Evolutionary conservation across 2,113 vertebrate genomes (phyloP).

Genomic region (Menura novaehollandiae): DNA sequence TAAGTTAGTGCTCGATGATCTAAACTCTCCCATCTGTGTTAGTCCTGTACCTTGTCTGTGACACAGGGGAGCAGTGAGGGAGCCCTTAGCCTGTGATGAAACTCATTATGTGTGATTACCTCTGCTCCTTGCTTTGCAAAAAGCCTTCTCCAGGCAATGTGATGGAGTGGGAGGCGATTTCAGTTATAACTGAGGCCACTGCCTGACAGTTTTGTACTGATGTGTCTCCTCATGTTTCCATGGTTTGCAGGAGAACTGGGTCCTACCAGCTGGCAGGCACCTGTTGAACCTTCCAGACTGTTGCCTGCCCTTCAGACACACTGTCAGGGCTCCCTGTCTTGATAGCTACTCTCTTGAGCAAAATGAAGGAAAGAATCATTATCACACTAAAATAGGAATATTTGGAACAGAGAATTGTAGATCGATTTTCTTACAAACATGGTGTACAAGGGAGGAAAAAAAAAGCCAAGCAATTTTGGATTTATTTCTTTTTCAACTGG

Average conservation of each 20-base stretch:
- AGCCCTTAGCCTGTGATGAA: neutral
- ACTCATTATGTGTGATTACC: neutral
- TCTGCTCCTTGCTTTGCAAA: neutral
- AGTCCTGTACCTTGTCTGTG: neutral
- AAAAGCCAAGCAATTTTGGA: neutral
- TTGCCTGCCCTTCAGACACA: neutral
- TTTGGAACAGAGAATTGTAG: neutral
- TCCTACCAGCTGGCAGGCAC: neutral
- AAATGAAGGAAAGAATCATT: neutral
- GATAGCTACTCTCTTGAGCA: neutral
- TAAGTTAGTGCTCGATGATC: neutral
- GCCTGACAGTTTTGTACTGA: neutral
- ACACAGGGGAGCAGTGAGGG: neutral
- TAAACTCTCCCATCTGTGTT: neutral
- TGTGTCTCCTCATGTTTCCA: fast-evolving
- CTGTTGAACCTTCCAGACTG: neutral
- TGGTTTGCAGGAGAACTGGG: neutral
- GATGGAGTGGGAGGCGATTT: neutral
- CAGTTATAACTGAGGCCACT: neutral
- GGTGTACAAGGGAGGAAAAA: neutral
- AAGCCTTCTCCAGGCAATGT: neutral
- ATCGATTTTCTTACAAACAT: neutral
- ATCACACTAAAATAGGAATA: neutral
- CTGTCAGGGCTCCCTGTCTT: neutral
- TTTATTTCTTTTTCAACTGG: neutral